phyloP scores from a whole-genome alignment of 2,113 vertebrate genomes.

The Vulpes vulpes region DNA sequence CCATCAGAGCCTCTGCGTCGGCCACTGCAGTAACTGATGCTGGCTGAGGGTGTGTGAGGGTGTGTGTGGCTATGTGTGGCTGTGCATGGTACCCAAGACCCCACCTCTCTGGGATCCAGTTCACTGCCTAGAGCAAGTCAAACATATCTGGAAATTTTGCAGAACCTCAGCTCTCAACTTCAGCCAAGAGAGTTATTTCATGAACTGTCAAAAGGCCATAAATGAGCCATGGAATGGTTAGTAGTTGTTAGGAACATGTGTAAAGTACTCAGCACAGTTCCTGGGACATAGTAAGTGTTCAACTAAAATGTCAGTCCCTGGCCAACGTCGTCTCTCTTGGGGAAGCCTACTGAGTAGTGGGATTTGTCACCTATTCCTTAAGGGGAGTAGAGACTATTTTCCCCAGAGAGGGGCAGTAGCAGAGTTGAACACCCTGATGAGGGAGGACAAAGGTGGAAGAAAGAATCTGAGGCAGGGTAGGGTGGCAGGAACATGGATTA shows the following conservation, averaged over 20 bases:
- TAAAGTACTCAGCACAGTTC: not conserved
- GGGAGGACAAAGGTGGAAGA: not conserved
- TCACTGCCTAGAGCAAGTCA: not conserved
- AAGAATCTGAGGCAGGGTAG: not conserved
- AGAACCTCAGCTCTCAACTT: not conserved
- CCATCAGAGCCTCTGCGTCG: not conserved
- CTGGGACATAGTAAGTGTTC: not conserved
- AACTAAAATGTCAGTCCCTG: not conserved
- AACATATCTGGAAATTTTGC: not conserved
- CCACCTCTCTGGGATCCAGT: not conserved
- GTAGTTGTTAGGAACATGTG: not conserved
- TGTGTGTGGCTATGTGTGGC: not conserved
- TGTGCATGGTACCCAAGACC: accelerated
- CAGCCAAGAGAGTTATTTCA: not conserved
- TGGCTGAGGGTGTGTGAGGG: not conserved
- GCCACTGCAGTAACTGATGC: not conserved
- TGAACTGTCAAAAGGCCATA: not conserved
- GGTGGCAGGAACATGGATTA: not conserved
- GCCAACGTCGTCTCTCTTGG: not conserved
- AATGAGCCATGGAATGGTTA: not conserved
- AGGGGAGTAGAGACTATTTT: not conserved
- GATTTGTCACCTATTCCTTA: not conserved
- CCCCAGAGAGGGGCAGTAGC: not conserved
- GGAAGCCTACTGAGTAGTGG: not conserved
- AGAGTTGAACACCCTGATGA: not conserved